Conservation (phyloP, 1,140 invertebrate genomes). For the Idris sp. region DNA sequence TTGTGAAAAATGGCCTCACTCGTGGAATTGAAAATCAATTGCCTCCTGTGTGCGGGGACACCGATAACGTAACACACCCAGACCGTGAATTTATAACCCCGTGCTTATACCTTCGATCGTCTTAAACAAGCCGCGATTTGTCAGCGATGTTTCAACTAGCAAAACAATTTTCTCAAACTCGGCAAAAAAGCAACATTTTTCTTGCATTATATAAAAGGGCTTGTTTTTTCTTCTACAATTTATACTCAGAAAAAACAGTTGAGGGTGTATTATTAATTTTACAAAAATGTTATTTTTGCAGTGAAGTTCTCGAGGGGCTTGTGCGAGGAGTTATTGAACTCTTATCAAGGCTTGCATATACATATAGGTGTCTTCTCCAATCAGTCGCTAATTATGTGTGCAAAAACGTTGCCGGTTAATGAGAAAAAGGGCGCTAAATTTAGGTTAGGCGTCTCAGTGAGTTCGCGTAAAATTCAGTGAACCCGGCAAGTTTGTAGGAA, state of each 20-base stretch:
- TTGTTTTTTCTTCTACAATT: no score
- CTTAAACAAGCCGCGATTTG: constrained; percentile 37
- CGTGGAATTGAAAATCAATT: constrained; percentile 75
- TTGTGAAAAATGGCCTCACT: constrained; percentile 71
- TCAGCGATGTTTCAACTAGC: no score
- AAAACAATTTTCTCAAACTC: no score
- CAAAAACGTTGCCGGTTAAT: constrained; percentile 47
- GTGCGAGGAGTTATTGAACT: no score
- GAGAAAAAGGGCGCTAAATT: constrained; percentile 62
- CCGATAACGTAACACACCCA: neutral
- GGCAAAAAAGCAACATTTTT: no score
- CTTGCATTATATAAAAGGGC: no score
- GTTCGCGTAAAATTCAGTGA: constrained; percentile 69
- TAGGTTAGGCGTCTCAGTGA: constrained; percentile 63
- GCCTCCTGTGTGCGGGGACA: no score
- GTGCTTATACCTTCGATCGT: constrained; percentile 21
- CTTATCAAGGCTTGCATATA: no score
- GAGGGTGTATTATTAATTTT: no score
- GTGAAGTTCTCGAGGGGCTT: no score
- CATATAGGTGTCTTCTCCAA: neutral
- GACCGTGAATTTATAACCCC: constrained; percentile 5
- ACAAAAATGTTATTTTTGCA: no score
- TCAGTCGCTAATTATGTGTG: constrained; percentile 6
- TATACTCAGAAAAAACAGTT: no score
- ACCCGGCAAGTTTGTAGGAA: constrained; percentile 63